These are phyloP conservation scores for Achlya flavicornis DNA, from an alignment of 2,888 invertebrate species.

Conservation along the genomic window DNA sequence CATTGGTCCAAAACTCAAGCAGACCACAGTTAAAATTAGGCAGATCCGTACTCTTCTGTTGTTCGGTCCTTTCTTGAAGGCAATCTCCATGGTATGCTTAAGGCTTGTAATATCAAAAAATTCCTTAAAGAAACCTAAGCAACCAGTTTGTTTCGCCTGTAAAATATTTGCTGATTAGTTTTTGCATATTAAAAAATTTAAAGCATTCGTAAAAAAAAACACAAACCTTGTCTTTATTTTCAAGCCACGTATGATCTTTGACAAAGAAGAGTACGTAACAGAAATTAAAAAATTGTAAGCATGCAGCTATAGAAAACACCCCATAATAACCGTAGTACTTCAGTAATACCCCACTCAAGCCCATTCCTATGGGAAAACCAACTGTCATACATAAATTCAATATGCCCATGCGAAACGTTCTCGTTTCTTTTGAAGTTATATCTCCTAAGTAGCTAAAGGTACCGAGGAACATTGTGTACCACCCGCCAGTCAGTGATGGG, in stretches of 20 bases:
- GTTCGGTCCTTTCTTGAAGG: constrained; percentile 75
- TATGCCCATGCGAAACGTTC: constrained; percentile 85
- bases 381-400: constrained; percentile 75
- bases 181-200: not conserved
- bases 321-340: constrained; percentile 79
- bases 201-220: constrained; percentile 9
- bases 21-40: constrained; percentile 65
- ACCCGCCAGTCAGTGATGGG: constrained; percentile 80
- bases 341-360: constrained; percentile 70
- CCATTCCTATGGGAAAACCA: constrained; percentile 78
- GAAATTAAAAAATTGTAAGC: constrained; percentile 71
- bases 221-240: constrained; percentile 65
- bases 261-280: constrained; percentile 72
- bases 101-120: constrained; percentile 81
- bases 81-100: constrained; percentile 76
- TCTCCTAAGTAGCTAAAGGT: constrained; percentile 85
- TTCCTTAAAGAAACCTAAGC: constrained; percentile 55
- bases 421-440: constrained; percentile 80
- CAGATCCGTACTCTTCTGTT: constrained; percentile 70
- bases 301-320: constrained; percentile 73
- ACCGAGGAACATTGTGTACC: constrained; percentile 83
- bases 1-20: constrained; percentile 70
- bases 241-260: constrained; percentile 74
- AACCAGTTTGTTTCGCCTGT: constrained; percentile 62
- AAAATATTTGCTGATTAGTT: constrained; percentile 20